Base-by-base conservation (phyloP, 2,113 vertebrate species). In the Theristicus caerulescens region DNA sequence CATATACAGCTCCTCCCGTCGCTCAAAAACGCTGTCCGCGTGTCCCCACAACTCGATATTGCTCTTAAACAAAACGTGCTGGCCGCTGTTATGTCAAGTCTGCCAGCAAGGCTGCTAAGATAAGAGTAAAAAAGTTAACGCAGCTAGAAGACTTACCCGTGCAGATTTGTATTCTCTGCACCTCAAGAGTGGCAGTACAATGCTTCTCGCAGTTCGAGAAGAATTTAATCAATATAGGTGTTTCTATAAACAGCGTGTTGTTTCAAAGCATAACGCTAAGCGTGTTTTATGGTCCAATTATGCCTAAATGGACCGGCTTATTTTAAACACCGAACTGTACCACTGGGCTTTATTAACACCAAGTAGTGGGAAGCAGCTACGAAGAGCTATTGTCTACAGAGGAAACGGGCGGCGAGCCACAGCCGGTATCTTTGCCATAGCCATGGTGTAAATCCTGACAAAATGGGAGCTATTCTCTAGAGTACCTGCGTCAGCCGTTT, bases 251-350 rank as follows among this genome's bases (percentile, higher is more conserved):
- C 76, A 89, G 88, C 2, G 13, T n/a, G 73, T 69, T 87, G 93
- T 78, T 95, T 65, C 83, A 94, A 62, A 69, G 71, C 81, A 38
- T 40, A 76, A 91, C 5, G 42, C 67, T 29, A 49, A 27, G 29
- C 90, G 62, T 67, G 46, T 55, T 97, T 95, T 90, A 97, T 73
- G 69, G 65, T 44, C 67, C 88, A 92, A 80, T 89, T 72, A 95
- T 44, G 83, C 87, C 76, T 91, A 97, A 97, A 94, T 38, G 85
- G 79, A 86, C 62, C 65, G 17, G 71, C 76, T 94, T 55, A 49
- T 91, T 81, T 94, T 82, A 70, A 82, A 87, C 38, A 72, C 55
- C 73, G 82, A 44, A 69, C 74, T 44, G 79, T 54, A 95, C 55
- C 86, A 86, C 76, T 91, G 82, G 92, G 94, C 88, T 91, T 91